Evolutionary conservation across 2,113 vertebrate species (phyloP).

Genomic region (Scartelaos histophorus): DNA sequence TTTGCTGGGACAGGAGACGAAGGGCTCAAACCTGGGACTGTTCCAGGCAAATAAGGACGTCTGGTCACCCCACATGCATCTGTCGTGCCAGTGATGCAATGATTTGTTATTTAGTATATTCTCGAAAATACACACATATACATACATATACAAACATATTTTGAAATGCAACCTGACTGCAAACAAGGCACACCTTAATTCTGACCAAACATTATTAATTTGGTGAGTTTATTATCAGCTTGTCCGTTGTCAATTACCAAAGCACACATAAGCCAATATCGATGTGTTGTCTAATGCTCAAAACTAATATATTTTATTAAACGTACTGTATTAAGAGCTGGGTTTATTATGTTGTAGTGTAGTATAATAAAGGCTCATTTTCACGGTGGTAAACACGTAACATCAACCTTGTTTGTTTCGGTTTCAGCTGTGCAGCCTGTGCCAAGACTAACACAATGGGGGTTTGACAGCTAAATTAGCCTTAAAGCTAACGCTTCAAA

Average conservation of each 20-base stretch:
- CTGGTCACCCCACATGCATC: too few relatives aligned
- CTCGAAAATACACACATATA: too few relatives aligned
- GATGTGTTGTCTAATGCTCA: background rate
- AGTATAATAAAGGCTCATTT: background rate
- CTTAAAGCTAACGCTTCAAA: slow-evolving; percentile 45
- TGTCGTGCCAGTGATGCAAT: too few relatives aligned
- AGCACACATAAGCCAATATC: background rate
- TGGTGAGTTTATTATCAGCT: background rate
- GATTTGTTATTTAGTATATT: background rate
- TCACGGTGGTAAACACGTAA: background rate
- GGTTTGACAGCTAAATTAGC: slow-evolving; percentile 69
- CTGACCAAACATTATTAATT: background rate
- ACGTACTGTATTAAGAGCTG: slow-evolving; percentile 4
- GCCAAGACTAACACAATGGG: slow-evolving; percentile 42
- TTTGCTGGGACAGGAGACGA: too few relatives aligned
- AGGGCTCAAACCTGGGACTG: too few relatives aligned
- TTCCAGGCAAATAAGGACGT: too few relatives aligned
- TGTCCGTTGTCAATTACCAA: background rate
- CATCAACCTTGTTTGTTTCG: slow-evolving; percentile 19
- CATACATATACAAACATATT: too few relatives aligned
- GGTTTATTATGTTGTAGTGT: background rate
- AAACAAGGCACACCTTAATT: background rate
- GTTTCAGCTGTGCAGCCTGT: slow-evolving; percentile 19
- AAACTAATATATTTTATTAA: background rate
- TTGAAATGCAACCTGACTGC: background rate